phyloP scores from a whole-genome alignment of 1,140 invertebrate species.

The Drosophila kurseongensis region DNA sequence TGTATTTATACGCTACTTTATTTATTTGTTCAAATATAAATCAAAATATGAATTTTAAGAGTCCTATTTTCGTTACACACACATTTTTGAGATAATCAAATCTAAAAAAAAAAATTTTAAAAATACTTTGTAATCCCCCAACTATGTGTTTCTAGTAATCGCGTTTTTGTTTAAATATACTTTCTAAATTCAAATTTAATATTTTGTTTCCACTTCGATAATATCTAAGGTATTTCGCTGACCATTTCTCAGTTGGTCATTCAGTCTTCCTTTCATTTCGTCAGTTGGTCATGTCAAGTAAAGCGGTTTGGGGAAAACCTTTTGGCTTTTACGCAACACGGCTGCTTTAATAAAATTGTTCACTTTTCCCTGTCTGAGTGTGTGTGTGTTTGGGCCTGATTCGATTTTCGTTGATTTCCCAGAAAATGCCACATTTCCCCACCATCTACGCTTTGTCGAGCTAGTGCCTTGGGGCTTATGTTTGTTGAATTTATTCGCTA shows the following conservation, averaged over 20 bases:
- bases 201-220: not conserved
- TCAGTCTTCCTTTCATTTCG: slow-evolving; percentile 15
- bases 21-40: no score
- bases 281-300: slow-evolving; percentile 30
- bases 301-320: slow-evolving; percentile 16
- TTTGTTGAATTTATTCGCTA: slow-evolving; percentile 36
- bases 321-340: slow-evolving; percentile 37
- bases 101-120: no score
- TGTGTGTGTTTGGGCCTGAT: slow-evolving; percentile 21
- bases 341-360: slow-evolving; percentile 47
- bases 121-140: no score
- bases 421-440: slow-evolving; percentile 20
- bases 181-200: no score
- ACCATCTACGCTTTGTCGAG: not conserved
- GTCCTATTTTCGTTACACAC: no score
- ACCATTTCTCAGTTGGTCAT: slow-evolving; percentile 19
- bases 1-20: no score
- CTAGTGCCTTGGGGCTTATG: slow-evolving; percentile 12
- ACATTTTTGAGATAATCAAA: no score
- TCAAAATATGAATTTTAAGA: no score
- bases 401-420: slow-evolving; percentile 49
- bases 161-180: no score
- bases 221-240: not conserved
- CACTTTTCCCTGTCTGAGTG: not conserved
- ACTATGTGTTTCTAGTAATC: no score